A percentile compares a stretch with the other conserved stretches of the same genome.
Evolutionary conservation across 2,113 vertebrate species (phyloP).

Genomic region (Cricetomys ansorgei): DNA sequence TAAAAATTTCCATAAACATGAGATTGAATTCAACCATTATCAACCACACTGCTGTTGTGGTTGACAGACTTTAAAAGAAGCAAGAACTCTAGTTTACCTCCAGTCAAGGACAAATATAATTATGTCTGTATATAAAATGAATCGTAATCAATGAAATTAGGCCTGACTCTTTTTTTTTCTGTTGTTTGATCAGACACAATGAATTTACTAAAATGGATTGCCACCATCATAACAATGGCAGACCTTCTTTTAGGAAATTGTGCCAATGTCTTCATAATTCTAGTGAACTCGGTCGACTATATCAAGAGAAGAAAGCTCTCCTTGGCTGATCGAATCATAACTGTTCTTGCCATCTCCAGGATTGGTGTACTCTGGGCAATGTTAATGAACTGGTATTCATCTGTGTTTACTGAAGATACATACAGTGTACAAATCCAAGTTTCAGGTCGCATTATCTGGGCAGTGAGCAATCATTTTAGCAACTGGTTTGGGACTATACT

Average conservation of each 20-base stretch:
- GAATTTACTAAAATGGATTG: not conserved
- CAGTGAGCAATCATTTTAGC: not conserved
- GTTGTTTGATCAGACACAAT: not conserved
- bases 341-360: constrained; percentile 43
- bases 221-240: not conserved
- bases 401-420: not conserved
- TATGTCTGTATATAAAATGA: not conserved
- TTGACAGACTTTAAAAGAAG: not conserved
- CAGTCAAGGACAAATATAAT: not conserved
- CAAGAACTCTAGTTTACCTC: not conserved
- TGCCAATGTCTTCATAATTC: constrained; percentile 28
- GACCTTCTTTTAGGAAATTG: constrained; percentile 39
- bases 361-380: not conserved
- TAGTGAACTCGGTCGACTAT: constrained; percentile 26
- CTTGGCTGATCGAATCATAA: constrained; percentile 15
- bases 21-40: not conserved
- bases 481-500: constrained; percentile 48
- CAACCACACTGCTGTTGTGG: not conserved
- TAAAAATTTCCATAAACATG: not conserved
- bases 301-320: constrained; percentile 32
- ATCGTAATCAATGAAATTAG: not conserved
- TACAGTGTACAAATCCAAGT: accelerated
- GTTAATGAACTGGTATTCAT: not conserved
- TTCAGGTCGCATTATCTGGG: not conserved
- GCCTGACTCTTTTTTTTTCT: not conserved